Conservation (phyloP, 2,888 invertebrate species). For the Monopis laevigella region DNA sequence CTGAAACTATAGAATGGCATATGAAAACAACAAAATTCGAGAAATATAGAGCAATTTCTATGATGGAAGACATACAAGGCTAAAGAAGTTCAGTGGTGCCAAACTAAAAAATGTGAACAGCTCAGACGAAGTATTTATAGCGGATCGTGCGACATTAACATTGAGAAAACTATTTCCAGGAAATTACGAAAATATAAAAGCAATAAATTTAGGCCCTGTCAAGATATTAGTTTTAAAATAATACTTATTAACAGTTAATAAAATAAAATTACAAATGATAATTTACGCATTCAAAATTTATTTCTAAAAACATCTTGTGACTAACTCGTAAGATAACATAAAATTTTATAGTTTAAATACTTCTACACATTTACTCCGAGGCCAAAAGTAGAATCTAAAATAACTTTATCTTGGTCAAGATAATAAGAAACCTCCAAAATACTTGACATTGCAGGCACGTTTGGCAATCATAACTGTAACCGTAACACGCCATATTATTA, state of each 20-base stretch:
- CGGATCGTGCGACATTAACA: slow-evolving; percentile 33
- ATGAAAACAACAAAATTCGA: slow-evolving; percentile 26
- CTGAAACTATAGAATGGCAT: too few species aligned
- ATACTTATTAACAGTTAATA: too few species aligned
- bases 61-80: slow-evolving; percentile 50
- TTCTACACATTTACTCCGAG: not conserved
- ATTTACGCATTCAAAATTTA: too few species aligned
- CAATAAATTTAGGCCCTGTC: too few species aligned
- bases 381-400: slow-evolving; percentile 1
- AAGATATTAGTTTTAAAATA: too few species aligned
- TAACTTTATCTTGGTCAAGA: slow-evolving; percentile 3
- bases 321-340: too few species aligned
- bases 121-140: slow-evolving; percentile 48
- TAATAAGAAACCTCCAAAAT: slow-evolving; percentile 30
- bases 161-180: slow-evolving; percentile 7
- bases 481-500: too few species aligned
- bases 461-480: too few species aligned
- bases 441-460: slow-evolving; percentile 47
- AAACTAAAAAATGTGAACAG: slow-evolving; percentile 40
- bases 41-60: slow-evolving; percentile 29
- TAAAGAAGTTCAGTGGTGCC: slow-evolving; percentile 41
- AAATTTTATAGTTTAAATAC: not conserved
- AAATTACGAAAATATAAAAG: too few species aligned
- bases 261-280: too few species aligned
- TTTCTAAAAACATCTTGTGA: too few species aligned